A percentile compares a stretch with the other conserved stretches of the same genome.
Evolutionary conservation across 2,888 invertebrate genomes (phyloP).

Genomic region (Plagodis pulveraria): DNA sequence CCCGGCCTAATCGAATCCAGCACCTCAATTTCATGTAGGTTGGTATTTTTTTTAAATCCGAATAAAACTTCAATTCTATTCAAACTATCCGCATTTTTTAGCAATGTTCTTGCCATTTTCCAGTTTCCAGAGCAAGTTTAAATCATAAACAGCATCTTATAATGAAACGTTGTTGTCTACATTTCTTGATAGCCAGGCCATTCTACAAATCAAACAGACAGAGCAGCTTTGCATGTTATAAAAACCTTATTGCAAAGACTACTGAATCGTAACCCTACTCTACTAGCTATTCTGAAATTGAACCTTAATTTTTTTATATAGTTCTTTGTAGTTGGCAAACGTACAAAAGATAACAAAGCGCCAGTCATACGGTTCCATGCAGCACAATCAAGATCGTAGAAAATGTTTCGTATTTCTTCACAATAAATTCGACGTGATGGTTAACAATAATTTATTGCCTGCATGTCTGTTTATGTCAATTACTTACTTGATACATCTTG

Average conservation of each 20-base stretch:
- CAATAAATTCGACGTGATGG: constrained; percentile 50
- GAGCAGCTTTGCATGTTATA: too few species aligned
- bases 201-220: too few species aligned
- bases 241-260: too few species aligned
- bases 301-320: not conserved
- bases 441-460: constrained; percentile 54
- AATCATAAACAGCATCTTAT: constrained; percentile 63
- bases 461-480: constrained; percentile 59
- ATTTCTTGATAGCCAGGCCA: too few species aligned
- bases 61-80: not conserved
- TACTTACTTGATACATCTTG: constrained; percentile 54
- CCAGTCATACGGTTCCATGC: constrained; percentile 22
- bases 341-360: constrained; percentile 29
- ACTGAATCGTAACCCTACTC: too few species aligned
- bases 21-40: too few species aligned
- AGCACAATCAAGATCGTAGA: constrained; percentile 41
- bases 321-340: constrained; percentile 39
- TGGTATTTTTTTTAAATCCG: too few species aligned
- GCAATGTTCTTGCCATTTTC: constrained; percentile 69
- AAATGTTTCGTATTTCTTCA: constrained; percentile 39
- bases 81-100: constrained; percentile 61
- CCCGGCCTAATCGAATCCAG: too few species aligned
- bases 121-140: constrained; percentile 74
- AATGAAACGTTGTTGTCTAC: constrained; percentile 42
- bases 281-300: not conserved